Conservation (phyloP, 2,888 invertebrate species). For the Harpagoxenus sublaevis region DNA sequence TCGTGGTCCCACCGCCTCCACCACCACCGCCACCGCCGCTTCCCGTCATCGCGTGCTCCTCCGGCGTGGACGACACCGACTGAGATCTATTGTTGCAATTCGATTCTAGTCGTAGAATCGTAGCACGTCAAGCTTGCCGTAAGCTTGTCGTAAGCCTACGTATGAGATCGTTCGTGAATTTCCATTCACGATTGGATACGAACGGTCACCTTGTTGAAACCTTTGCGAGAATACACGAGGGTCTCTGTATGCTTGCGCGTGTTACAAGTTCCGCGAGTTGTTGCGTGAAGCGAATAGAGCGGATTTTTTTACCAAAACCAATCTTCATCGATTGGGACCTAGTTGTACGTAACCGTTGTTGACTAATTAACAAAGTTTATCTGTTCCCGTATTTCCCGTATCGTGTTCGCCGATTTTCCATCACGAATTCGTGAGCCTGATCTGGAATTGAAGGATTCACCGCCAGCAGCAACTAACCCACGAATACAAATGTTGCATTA, state of each 20-base stretch:
- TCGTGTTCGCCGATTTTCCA: neutral
- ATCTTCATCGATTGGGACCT: slow-evolving; percentile 1
- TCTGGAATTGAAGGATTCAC: neutral
- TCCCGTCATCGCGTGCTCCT: slow-evolving; percentile 73
- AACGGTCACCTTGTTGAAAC: neutral
- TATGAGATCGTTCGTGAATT: neutral
- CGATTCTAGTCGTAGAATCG: slow-evolving; percentile 40
- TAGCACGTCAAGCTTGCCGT: neutral
- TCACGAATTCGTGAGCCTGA: neutral
- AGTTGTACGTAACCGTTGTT: slow-evolving; percentile 39
- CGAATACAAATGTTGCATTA: neutral
- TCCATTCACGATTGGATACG: neutral
- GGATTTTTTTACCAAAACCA: slow-evolving; percentile 35
- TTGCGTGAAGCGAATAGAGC: neutral
- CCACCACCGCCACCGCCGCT: slow-evolving; percentile 75
- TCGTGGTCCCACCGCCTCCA: slow-evolving; percentile 75
- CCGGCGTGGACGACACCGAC: slow-evolving; percentile 78
- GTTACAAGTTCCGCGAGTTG: neutral
- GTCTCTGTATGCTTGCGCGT: neutral
- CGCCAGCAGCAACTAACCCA: neutral
- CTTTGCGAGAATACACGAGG: neutral
- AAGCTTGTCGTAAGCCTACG: neutral
- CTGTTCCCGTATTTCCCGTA: slow-evolving; percentile 16
- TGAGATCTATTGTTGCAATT: slow-evolving; percentile 58
- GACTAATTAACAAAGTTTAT: slow-evolving; percentile 43